phyloP scores from a whole-genome alignment of 2,113 vertebrate species.

The Xenus cinereus region DNA sequence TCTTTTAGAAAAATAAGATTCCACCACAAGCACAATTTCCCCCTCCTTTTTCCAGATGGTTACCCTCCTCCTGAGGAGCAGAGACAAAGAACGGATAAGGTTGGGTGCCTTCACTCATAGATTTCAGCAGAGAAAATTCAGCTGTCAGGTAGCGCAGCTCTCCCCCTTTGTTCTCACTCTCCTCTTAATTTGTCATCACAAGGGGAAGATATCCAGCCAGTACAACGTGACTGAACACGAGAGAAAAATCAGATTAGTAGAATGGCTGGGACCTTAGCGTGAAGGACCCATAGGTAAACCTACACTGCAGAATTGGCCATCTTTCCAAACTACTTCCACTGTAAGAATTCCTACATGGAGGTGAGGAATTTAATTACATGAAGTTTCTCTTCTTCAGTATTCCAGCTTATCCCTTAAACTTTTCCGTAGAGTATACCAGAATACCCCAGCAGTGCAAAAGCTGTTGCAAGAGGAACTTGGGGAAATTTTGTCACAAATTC shows the following conservation, averaged over 20 bases:
- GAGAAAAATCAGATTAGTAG: background rate
- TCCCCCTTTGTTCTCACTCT: background rate
- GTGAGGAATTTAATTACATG: background rate
- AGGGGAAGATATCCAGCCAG: background rate
- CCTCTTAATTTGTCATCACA: constrained; percentile 16
- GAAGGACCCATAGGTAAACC: background rate
- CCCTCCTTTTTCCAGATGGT: background rate
- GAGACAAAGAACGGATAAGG: background rate
- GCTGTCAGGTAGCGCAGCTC: background rate
- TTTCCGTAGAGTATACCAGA: background rate
- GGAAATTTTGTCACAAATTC: background rate
- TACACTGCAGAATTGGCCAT: background rate
- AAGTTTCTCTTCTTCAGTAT: background rate
- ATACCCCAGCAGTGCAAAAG: background rate
- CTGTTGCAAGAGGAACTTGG: background rate
- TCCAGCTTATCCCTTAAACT: background rate
- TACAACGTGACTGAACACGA: background rate
- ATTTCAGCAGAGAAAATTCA: constrained; percentile 22
- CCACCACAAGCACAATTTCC: background rate
- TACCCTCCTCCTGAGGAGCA: background rate
- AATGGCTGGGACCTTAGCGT: background rate
- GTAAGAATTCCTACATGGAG: background rate
- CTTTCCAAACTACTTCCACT: background rate
- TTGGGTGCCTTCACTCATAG: background rate
- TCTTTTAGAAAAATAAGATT: constrained; percentile 21